Evolutionary conservation across 2,888 invertebrate species (phyloP).

Genomic region (Linnaemya vulpina): DNA sequence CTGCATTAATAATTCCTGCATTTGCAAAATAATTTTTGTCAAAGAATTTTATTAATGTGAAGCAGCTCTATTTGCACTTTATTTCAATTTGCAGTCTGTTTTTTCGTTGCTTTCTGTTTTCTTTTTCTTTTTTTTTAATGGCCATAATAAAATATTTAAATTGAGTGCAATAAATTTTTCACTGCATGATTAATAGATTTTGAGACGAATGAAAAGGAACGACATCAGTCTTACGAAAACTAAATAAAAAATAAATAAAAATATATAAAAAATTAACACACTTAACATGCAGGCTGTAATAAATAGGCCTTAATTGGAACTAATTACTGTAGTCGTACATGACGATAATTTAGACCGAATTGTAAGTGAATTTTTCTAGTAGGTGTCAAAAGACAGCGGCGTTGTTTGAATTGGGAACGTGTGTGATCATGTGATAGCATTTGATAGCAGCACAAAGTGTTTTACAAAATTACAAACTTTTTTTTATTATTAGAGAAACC

Average conservation of each 20-base stretch:
- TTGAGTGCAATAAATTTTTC: constrained; percentile 58
- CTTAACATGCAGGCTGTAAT: constrained; percentile 37
- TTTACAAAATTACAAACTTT: background rate
- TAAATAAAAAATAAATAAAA: background rate
- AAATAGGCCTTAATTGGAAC: constrained; percentile 62
- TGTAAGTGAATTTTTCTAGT: constrained; percentile 25
- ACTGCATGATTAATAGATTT: constrained; percentile 58
- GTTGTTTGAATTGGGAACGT: background rate
- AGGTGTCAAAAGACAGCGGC: constrained; percentile 57
- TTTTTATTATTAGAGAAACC: background rate
- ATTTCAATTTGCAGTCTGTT: background rate
- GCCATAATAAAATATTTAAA: constrained; percentile 58
- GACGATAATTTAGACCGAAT: constrained; percentile 40
- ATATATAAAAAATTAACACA: constrained; percentile 33
- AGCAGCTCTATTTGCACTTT: constrained; percentile 6
- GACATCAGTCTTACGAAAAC: background rate
- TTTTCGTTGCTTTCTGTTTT: constrained; percentile 16
- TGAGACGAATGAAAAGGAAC: background rate
- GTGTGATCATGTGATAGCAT: background rate
- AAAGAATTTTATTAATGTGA: background rate
- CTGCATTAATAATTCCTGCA: background rate
- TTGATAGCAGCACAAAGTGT: background rate
- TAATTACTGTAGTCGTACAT: constrained; percentile 47
- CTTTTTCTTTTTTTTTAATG: constrained; percentile 16
- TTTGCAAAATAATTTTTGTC: background rate